These are phyloP conservation scores for Caenorhabditis sp. DNA, from an alignment of 2,888 invertebrate species.

Conservation along the genomic window DNA sequence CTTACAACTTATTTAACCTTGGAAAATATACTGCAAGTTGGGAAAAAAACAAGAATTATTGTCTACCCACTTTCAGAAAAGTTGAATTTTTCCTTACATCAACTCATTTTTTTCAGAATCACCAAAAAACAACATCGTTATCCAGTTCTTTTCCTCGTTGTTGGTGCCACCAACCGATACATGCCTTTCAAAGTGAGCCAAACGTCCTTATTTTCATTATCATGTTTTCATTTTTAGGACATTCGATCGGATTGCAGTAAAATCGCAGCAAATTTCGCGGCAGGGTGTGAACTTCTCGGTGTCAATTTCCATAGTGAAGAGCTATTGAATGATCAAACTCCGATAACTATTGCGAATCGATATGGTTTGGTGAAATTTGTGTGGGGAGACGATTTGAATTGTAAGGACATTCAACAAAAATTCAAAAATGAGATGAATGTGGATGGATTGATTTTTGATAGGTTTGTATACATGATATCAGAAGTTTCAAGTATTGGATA, in stretches of 20 bases:
- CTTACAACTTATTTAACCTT: too few relatives aligned
- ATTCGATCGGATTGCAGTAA: constrained; percentile 53
- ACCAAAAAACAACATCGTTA: constrained; percentile 93
- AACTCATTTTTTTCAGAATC: constrained; percentile 74
- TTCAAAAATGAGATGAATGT: constrained; percentile 86
- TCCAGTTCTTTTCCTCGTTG: constrained; percentile 92
- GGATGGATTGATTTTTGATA: constrained; percentile 95
- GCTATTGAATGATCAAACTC: constrained; percentile 74
- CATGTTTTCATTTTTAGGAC: constrained; percentile 22
- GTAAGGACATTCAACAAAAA: constrained; percentile 80
- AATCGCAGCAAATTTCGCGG: constrained; percentile 67
- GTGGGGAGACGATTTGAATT: constrained; percentile 96
- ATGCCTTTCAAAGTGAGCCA: constrained; percentile 48
- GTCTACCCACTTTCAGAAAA: background rate
- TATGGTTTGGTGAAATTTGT: constrained; percentile 79
- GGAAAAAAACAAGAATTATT: too few relatives aligned
- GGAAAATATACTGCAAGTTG: too few relatives aligned
- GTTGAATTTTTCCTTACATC: background rate
- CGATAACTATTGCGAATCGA: constrained; percentile 44
- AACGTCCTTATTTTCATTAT: background rate
- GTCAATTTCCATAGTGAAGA: constrained; percentile 93
- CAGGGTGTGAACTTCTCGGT: constrained; percentile 74
- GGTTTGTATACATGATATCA: constrained; percentile 72
- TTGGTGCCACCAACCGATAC: constrained; percentile 80
- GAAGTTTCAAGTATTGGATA: background rate